phyloP scores from a whole-genome alignment of 1,140 invertebrate species.

The Solenopsis fugax region DNA sequence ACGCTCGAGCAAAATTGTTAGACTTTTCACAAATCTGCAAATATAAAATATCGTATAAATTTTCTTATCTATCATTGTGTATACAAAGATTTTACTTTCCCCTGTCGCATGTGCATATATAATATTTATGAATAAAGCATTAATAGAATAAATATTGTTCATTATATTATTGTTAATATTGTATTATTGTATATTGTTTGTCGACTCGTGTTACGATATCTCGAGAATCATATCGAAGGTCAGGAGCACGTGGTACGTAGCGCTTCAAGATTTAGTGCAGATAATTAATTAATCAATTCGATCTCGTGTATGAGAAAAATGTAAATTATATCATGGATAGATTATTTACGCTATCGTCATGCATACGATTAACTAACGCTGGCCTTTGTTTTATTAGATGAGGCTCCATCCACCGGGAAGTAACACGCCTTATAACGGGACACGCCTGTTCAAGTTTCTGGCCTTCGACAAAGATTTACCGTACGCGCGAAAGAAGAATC shows the following conservation, averaged over 20 bases:
- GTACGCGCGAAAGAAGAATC: conserved; percentile 66
- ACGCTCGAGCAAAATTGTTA: background rate
- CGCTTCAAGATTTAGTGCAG: conserved; percentile 13
- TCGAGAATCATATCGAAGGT: background rate
- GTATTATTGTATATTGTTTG: conserved; percentile 16
- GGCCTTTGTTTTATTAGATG: conserved; percentile 88
- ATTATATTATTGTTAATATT: conserved; percentile 21
- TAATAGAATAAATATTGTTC: conserved; percentile 32
- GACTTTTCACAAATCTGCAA: background rate
- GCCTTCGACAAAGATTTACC: conserved; percentile 82
- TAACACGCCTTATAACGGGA: conserved; percentile 86
- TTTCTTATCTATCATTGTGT: background rate
- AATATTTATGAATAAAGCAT: conserved; percentile 23
- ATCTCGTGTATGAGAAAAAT: background rate
- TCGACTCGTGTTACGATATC: conserved; percentile 9
- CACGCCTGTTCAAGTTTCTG: conserved; percentile 86
- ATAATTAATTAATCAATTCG: conserved; percentile 6
- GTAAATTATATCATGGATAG: conserved; percentile 23
- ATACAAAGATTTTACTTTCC: conserved; percentile 19
- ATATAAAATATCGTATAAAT: background rate
- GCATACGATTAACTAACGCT: background rate
- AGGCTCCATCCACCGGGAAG: conserved; percentile 89
- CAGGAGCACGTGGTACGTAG: conserved; percentile 20
- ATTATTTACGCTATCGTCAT: conserved; percentile 17
- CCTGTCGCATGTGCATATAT: background rate